Conservation (phyloP, 2,113 vertebrate genomes). For the Pygoscelis adeliae region DNA sequence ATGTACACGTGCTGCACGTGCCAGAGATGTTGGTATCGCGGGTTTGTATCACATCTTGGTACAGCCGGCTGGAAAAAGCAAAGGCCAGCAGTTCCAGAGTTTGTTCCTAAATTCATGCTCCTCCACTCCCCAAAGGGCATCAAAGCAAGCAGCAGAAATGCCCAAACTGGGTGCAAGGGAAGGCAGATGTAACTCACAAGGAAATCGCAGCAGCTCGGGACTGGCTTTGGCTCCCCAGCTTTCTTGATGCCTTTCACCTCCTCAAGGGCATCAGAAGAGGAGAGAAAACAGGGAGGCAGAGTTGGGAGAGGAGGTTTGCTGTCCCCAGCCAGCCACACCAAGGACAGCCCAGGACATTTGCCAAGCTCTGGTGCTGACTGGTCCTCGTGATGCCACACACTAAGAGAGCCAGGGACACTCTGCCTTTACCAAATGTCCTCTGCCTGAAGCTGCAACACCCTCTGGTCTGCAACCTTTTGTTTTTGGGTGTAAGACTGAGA, state of each 20-base stretch:
- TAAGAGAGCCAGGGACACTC: background rate
- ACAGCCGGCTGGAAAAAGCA: background rate
- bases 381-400: background rate
- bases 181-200: background rate
- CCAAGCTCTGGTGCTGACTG: background rate
- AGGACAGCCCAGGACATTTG: fast-evolving
- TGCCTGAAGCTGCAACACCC: background rate
- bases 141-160: background rate
- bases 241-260: background rate
- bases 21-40: background rate
- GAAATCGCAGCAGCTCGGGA: background rate
- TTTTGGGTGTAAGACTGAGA: background rate
- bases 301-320: background rate
- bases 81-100: background rate
- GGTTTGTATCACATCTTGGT: background rate
- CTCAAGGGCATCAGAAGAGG: background rate
- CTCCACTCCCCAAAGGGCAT: background rate
- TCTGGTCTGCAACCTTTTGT: background rate
- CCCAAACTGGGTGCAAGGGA: background rate
- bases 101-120: background rate
- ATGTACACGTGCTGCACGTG: fast-evolving
- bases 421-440: background rate
- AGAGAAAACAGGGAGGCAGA: background rate
- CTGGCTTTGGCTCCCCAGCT: background rate
- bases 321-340: background rate